Evolutionary conservation across 2,113 vertebrate species (phyloP), one percentile per base, ranked within the genome.

Genomic region (Protobothrops mucrosquamatus): DNA sequence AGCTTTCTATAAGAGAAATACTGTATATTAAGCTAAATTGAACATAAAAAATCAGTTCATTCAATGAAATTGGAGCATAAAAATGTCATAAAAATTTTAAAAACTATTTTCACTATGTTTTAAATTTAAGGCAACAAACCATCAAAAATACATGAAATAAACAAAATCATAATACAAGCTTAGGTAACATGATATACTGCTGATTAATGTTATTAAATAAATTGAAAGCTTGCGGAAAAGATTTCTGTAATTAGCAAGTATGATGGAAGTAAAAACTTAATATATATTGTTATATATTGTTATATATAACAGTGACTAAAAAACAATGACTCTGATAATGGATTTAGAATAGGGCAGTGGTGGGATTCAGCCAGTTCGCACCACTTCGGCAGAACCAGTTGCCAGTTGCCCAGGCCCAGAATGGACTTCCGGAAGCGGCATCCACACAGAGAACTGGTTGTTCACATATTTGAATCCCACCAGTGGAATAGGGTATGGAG

Each of bases 181-280:
- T 14, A 88, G 55, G 18, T 94, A 94, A 91, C 51, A 91, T n/a
- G 11, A 90, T 54, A 4, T 6, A 85, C 24, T 39, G 57, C 90
- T 91, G 88, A 85, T 88, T 86, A 94, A 64, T 89, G 92, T 92
- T 93, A 92, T 24, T 87, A 86, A 43, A 87, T 6, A 91, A 89
- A 95, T 74, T 89, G 95, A 59, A 94, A 86, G 85, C 85, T n/a
- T 69, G 4, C 29, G 89, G 2, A 51, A 85, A 52, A 86, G n/a
- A 61, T 89, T 59, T 86, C 92, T 93, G 81, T 90, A 87, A 85
- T 94, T 91, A 92, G 26, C 89, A 95, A 95, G 56, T 2, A 69
- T 46, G 85, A 1, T 74, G 34, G 46, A 39, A 94, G 90, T 59
- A 91, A 91, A 85, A 90, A 94, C 93, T 64, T 86, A 46, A 57